Conservation (phyloP, 2,888 invertebrate species). For the Sesia bembeciformis region DNA sequence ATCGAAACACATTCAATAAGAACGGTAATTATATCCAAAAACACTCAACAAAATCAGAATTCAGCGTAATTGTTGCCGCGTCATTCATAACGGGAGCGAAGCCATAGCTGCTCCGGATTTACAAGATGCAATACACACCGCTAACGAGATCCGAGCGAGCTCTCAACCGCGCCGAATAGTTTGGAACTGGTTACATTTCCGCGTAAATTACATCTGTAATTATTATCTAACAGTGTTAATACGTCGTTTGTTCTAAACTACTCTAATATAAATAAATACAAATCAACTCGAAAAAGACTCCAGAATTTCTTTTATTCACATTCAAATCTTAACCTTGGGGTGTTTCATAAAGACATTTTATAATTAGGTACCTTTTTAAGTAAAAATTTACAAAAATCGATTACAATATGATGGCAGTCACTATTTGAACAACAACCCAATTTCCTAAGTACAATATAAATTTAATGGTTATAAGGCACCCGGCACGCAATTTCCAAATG, state of each 20-base stretch:
- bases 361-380: conserved; percentile 1
- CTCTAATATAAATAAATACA: neutral
- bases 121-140: conserved; percentile 28
- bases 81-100: conserved; percentile 27
- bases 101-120: conserved; percentile 20
- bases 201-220: neutral
- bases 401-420: conserved; percentile 50
- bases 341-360: neutral
- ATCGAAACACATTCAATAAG: too few relatives aligned
- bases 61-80: neutral
- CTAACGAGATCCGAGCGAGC: conserved; percentile 32
- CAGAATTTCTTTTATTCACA: neutral
- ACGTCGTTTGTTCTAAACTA: neutral
- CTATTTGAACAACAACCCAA: conserved; percentile 59
- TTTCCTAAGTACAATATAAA: conserved; percentile 60
- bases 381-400: conserved; percentile 42
- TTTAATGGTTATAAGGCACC: conserved; percentile 57
- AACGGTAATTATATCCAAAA: neutral
- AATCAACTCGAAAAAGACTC: neutral
- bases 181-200: neutral
- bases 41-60: neutral
- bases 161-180: conserved; percentile 8
- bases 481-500: conserved; percentile 62
- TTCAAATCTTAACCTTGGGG: neutral
- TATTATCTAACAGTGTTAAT: neutral